Percentiles rank a stretch among this genome's conserved stretches.
Conservation (phyloP, 2,888 invertebrate genomes). For the Uropetala carovei region DNA sequence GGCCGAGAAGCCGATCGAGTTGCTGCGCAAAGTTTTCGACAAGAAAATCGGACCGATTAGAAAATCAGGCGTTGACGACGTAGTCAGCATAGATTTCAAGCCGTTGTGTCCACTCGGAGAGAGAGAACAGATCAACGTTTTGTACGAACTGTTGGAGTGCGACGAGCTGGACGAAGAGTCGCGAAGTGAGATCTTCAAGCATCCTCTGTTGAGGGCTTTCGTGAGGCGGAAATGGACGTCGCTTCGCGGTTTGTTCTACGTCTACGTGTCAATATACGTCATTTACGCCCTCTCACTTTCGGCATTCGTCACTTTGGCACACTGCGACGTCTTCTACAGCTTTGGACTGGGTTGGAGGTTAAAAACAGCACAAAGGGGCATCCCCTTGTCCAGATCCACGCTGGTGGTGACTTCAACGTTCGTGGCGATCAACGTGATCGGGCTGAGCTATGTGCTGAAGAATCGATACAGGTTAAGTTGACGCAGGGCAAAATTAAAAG, state of each 20-base stretch:
- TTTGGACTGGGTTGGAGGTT: not conserved
- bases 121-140: conserved; percentile 78
- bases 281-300: conserved; percentile 75
- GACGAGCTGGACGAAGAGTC: not conserved
- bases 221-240: conserved; percentile 77
- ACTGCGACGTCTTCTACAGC: conserved; percentile 37
- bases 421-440: conserved; percentile 69
- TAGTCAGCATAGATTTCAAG: not conserved
- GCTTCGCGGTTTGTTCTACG: conserved; percentile 76
- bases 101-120: not conserved
- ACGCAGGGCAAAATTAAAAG: too few relatives aligned
- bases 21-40: not conserved
- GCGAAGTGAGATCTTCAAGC: conserved; percentile 69
- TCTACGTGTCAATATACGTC: conserved; percentile 73
- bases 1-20: not conserved
- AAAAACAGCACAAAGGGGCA: not conserved
- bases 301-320: conserved; percentile 71
- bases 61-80: too few relatives aligned
- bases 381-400: not conserved
- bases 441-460: conserved; percentile 75
- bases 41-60: not conserved
- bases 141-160: conserved; percentile 77
- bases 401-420: not conserved
- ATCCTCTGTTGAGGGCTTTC: conserved; percentile 73
- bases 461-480: not conserved